A percentile compares a stretch with the other conserved stretches of the same genome.
Conservation (phyloP, 2,888 invertebrate genomes). For the Tortrix viridana region DNA sequence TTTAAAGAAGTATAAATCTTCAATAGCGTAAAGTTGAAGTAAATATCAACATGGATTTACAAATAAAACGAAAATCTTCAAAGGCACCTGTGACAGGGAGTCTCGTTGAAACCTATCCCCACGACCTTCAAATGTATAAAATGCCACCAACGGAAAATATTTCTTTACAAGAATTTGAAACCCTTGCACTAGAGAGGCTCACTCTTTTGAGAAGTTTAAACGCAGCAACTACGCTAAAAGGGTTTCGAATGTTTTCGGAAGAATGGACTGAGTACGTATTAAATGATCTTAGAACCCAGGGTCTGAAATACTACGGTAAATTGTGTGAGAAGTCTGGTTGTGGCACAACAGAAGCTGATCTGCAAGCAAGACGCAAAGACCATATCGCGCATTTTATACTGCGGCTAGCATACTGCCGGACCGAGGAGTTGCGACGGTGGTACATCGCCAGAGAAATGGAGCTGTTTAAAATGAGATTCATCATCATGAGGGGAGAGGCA, state of each 20-base stretch:
- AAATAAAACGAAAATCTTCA: slow-evolving; percentile 72
- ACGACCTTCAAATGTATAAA: slow-evolving; percentile 91
- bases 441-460: slow-evolving; percentile 95
- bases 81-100: slow-evolving; percentile 66
- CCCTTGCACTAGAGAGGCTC: slow-evolving; percentile 92
- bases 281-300: slow-evolving; percentile 87
- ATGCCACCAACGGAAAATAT: slow-evolving; percentile 90
- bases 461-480: slow-evolving; percentile 92
- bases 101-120: slow-evolving; percentile 86
- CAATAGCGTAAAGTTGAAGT: background rate
- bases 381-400: slow-evolving; percentile 97
- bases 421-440: slow-evolving; percentile 94
- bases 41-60: slow-evolving; percentile 66
- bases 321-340: slow-evolving; percentile 84
- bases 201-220: slow-evolving; percentile 91
- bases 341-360: slow-evolving; percentile 84
- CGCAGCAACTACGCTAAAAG: slow-evolving; percentile 86
- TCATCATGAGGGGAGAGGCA: slow-evolving; percentile 85
- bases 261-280: slow-evolving; percentile 88
- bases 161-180: slow-evolving; percentile 93
- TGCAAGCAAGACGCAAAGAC: slow-evolving; percentile 89
- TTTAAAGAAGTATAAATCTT: background rate
- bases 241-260: slow-evolving; percentile 85
- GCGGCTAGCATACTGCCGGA: slow-evolving; percentile 94
- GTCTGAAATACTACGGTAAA: slow-evolving; percentile 86